phyloP scores from a whole-genome alignment of 2,113 vertebrate genomes.

The western clawed frog (Xenopus tropicalis) region DNA sequence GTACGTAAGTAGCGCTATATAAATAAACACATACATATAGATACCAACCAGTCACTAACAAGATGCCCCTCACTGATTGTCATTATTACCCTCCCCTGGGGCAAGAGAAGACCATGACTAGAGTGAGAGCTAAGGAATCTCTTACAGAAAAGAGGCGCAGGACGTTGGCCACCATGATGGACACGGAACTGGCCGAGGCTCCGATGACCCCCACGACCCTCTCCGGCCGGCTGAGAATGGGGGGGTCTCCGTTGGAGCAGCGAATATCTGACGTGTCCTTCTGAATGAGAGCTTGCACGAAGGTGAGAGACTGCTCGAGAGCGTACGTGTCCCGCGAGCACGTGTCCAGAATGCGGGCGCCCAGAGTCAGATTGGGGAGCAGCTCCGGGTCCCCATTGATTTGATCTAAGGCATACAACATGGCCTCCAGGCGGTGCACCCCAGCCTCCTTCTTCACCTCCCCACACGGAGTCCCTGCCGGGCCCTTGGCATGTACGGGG shows the following conservation, averaged over 20 bases:
- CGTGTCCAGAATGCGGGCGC: constrained; percentile 83
- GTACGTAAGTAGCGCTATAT: no score
- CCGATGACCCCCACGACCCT: constrained; percentile 83
- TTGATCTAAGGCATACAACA: constrained; percentile 87
- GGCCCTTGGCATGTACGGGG: constrained; percentile 79
- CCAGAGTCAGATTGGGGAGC: constrained; percentile 84
- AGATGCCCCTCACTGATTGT: no score
- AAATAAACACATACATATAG: no score
- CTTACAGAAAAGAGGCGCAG: constrained; percentile 80
- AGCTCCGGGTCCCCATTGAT: constrained; percentile 82
- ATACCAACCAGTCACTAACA: no score
- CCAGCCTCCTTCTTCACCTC: constrained; percentile 85
- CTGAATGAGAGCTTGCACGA: constrained; percentile 85
- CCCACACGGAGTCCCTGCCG: constrained; percentile 75
- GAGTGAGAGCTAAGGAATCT: background rate
- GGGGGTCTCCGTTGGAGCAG: constrained; percentile 76
- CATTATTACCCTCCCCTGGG: no score
- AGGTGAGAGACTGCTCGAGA: constrained; percentile 85
- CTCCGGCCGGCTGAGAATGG: constrained; percentile 76
- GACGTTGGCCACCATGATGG: constrained; percentile 92
- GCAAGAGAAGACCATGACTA: no score
- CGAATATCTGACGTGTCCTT: constrained; percentile 71
- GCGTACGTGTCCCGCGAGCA: constrained; percentile 89
- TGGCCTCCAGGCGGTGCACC: constrained; percentile 86
- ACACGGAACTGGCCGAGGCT: constrained; percentile 79